These are phyloP conservation scores for Fulica atra DNA, from an alignment of 2,113 vertebrate genomes.

Conservation along the genomic window DNA sequence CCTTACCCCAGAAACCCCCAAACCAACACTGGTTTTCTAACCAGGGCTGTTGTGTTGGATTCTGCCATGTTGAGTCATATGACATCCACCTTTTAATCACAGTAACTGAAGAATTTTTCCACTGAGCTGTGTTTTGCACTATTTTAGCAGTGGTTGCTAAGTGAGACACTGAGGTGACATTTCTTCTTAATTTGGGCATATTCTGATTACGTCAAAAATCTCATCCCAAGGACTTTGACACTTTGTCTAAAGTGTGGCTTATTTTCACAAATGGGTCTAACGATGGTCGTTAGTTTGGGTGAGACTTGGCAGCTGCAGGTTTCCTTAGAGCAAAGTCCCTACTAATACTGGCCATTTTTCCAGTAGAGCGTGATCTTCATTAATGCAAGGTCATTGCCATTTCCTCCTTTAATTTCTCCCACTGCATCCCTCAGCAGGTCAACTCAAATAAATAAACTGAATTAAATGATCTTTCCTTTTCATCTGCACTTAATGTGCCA, in stretches of 20 bases:
- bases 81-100: neutral
- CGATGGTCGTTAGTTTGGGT: constrained; percentile 60
- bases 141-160: neutral
- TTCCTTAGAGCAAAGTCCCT: constrained; percentile 20
- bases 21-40: neutral
- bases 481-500: neutral
- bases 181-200: neutral
- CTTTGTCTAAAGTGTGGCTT: constrained; percentile 52
- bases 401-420: constrained; percentile 28
- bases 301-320: constrained; percentile 23
- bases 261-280: constrained; percentile 12
- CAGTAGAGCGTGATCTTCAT: neutral
- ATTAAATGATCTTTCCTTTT: neutral
- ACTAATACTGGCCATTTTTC: constrained; percentile 1
- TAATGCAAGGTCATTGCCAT: constrained; percentile 56
- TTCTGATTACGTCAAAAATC: neutral
- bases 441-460: neutral
- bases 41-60: neutral
- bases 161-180: neutral
- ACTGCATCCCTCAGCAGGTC: neutral
- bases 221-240: neutral
- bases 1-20: accelerated
- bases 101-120: neutral
- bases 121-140: neutral
- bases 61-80: neutral